Base-by-base conservation (phyloP, 2,113 vertebrate genomes). In the Atherinomorus stipes region DNA sequence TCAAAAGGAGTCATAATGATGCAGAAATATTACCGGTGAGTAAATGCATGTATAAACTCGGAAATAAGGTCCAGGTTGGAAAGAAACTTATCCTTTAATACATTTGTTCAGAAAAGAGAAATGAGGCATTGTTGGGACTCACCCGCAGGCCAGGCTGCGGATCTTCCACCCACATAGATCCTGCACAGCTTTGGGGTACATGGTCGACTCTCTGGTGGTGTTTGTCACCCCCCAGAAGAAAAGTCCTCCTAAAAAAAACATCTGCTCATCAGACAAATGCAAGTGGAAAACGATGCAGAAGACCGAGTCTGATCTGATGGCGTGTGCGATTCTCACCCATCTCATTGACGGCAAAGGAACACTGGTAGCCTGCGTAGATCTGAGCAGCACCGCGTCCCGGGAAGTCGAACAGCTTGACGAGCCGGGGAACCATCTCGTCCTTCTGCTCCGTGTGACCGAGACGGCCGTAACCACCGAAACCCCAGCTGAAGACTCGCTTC, bases 221-320 rank as follows among this genome's bases (percentile, higher is more conserved):
- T 98, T 99, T 37, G 98, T 98, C 25, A 96, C 97, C 0, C 98
- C 98, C 98, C 98, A 99, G 89, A 99, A 99, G 76, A 96, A 99
- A 69, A 99, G 89, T 0, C 95, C 97, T 0, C 98, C 98, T 99
- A 68, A 70, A 75, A 2, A 54, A 54, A 47, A 61, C 12, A 16
- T 22, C 15, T 1, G 45, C 16, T 13, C 12, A 12, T 71, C 58
- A 77, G 26, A 63, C 3, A 23, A 4, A 26, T 25, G 11, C 26
- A 56, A 4, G 34, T 40, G 19, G 10, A 40, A 40, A 15, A 42
- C 5, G 2, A 6, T 34, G 31, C 31, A 34, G 31, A 34, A 7
- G 5, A 15, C 40, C 2, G 23, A 28, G 11, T 16, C 23, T 0
- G 21, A 25, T 10, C 16, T n/a, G 11, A 13, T 25, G 38, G 6